Evolutionary conservation across 2,797 vertebrate genomes (phyloP).

Genomic region (Neosalanx taihuensis): DNA sequence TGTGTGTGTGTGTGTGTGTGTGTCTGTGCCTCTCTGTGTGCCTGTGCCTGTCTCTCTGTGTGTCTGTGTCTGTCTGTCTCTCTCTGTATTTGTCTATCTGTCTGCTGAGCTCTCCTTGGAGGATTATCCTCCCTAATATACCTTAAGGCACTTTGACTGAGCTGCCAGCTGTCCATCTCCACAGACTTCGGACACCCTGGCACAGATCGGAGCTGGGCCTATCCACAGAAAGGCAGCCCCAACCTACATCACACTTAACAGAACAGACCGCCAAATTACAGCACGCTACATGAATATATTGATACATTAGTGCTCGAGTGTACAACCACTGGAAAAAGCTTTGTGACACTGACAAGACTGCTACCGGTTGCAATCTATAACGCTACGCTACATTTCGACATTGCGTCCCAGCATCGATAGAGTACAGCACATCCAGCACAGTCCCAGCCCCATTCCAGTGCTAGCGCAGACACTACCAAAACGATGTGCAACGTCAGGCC

Average conservation of each 20-base stretch:
- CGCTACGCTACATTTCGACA: background rate
- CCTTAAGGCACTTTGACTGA: conserved; percentile 72
- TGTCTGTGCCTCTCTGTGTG: conserved; percentile 12
- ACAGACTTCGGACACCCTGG: conserved; percentile 46
- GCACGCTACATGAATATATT: background rate
- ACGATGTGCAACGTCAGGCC: too few relatives aligned
- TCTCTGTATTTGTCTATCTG: conserved; percentile 24
- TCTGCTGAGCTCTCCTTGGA: conserved; percentile 49
- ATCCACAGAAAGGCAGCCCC: conserved; percentile 41
- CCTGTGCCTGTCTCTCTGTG: background rate
- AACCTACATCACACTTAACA: conserved; percentile 25
- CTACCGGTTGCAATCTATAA: too few relatives aligned
- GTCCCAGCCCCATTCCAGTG: background rate
- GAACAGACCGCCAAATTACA: conserved; percentile 39
- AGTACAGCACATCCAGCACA: background rate
- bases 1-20: background rate
- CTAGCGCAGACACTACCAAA: too few relatives aligned
- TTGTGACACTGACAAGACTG: too few relatives aligned
- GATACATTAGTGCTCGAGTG: background rate
- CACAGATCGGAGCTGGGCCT: conserved; percentile 24
- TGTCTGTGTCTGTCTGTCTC: background rate
- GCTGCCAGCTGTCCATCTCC: conserved; percentile 68
- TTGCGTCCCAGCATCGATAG: background rate
- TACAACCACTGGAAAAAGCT: background rate
- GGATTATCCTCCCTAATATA: conserved; percentile 75